Evolutionary conservation across 1,140 invertebrate species (phyloP).

Genomic region (Zaprionus taronus): DNA sequence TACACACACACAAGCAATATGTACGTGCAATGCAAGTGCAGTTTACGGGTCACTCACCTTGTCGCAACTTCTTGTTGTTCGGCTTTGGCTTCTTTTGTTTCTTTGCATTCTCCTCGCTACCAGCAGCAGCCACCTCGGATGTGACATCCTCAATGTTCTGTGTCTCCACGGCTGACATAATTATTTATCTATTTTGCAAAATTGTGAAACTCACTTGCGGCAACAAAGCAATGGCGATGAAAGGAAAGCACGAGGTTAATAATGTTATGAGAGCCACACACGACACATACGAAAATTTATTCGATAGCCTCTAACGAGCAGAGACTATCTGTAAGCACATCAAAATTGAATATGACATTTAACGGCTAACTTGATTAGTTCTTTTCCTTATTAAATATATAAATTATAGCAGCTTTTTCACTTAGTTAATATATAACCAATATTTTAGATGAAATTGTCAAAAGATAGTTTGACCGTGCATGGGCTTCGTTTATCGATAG

Average conservation of each 20-base stretch:
- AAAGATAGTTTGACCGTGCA: not conserved
- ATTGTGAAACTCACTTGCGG: slow-evolving; percentile 37
- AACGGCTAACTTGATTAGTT: not conserved
- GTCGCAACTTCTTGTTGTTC: slow-evolving; percentile 82
- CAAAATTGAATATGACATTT: not conserved
- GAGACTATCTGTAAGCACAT: not conserved
- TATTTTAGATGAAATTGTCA: not conserved
- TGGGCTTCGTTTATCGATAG: not conserved
- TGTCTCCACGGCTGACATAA: slow-evolving; percentile 69
- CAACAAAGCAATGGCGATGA: slow-evolving; percentile 43
- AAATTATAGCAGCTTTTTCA: not conserved
- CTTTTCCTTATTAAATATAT: not conserved
- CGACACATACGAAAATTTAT: not conserved
- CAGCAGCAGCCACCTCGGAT: slow-evolving; percentile 22
- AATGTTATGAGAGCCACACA: slow-evolving; percentile 18
- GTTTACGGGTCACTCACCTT: slow-evolving; percentile 72
- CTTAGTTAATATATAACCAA: not conserved
- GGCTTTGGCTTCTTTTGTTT: slow-evolving; percentile 84
- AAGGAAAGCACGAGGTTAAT: slow-evolving; percentile 51
- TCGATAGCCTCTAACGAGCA: slow-evolving; percentile 14
- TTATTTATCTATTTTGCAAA: slow-evolving; percentile 19
- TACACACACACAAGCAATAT: slow-evolving; percentile 4
- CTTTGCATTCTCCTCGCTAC: slow-evolving; percentile 64
- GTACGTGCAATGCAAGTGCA: slow-evolving; percentile 26
- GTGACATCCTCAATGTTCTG: slow-evolving; percentile 51